Conservation (phyloP, 2,113 vertebrate species). For the Rhinolophus ferrumequinum region DNA sequence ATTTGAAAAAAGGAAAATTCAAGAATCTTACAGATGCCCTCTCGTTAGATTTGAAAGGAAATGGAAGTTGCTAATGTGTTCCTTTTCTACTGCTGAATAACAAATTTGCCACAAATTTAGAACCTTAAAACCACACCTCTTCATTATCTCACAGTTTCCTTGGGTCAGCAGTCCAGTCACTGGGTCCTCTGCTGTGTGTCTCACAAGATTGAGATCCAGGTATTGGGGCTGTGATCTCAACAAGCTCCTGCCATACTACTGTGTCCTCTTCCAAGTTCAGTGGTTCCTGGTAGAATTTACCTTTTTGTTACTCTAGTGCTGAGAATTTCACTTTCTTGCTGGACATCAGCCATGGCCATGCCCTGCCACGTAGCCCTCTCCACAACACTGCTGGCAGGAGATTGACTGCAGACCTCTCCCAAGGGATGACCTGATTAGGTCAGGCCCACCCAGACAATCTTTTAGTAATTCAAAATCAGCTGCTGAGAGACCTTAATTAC, state of each 20-base stretch:
- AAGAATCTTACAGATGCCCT: slow-evolving; percentile 18
- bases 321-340: neutral
- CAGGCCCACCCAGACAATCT: neutral
- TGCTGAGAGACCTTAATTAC: neutral
- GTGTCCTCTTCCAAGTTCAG: neutral
- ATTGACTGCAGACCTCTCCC: no score
- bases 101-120: neutral
- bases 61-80: neutral
- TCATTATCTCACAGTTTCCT: neutral
- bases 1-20: neutral
- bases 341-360: neutral
- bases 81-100: neutral
- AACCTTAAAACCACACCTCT: neutral
- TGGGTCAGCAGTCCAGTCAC: neutral
- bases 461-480: neutral
- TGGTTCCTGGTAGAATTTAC: neutral
- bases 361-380: neutral
- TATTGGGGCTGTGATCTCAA: neutral
- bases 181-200: neutral
- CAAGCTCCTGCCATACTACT: no score
- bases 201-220: neutral
- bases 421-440: neutral
- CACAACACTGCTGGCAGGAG: no score
- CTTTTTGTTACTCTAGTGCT: neutral
- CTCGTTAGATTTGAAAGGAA: slow-evolving; percentile 26